Conservation (phyloP, 2,797 vertebrate genomes). For the Etheostoma perlongum region DNA sequence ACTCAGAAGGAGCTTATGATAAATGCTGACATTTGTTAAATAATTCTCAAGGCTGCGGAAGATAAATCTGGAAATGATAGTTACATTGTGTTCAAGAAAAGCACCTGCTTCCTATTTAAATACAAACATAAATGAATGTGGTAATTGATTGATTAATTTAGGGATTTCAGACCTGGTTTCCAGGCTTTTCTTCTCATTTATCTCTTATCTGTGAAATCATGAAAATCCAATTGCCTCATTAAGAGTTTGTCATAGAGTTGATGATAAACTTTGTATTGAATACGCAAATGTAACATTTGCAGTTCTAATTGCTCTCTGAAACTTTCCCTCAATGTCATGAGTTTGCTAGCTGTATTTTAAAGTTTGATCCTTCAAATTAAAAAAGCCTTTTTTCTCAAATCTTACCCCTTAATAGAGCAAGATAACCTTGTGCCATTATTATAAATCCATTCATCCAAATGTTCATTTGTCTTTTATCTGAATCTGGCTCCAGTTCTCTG, state of each 20-base stretch:
- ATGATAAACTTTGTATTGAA: conserved; percentile 8
- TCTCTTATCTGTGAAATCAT: conserved; percentile 19
- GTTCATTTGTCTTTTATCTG: conserved; percentile 32
- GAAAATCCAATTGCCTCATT: conserved; percentile 24
- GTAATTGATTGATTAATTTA: conserved; percentile 37
- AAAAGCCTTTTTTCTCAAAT: conserved; percentile 17
- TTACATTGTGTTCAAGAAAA: conserved; percentile 30
- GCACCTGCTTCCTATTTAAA: conserved; percentile 36
- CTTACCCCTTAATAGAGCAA: conserved; percentile 1
- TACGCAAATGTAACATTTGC: neutral
- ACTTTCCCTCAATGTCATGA: conserved; percentile 4
- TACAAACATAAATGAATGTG: conserved; percentile 10
- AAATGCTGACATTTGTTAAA: conserved; percentile 37
- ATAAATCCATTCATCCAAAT: conserved; percentile 39
- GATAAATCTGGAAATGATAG: conserved; percentile 26
- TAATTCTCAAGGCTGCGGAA: conserved; percentile 21
- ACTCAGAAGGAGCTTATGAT: conserved; percentile 19
- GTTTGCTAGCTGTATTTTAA: conserved; percentile 16
- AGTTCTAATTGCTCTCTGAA: neutral
- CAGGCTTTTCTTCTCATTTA: neutral
- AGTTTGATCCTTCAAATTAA: conserved; percentile 21
- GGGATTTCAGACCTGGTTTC: conserved; percentile 6
- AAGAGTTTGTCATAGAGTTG: conserved; percentile 9
- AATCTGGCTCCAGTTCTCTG: conserved; percentile 7
- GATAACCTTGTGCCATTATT: conserved; percentile 36